Evolutionary conservation across 2,888 invertebrate species (phyloP), one percentile per base, ranked within the genome.

Genomic region (Polyommatus icarus): DNA sequence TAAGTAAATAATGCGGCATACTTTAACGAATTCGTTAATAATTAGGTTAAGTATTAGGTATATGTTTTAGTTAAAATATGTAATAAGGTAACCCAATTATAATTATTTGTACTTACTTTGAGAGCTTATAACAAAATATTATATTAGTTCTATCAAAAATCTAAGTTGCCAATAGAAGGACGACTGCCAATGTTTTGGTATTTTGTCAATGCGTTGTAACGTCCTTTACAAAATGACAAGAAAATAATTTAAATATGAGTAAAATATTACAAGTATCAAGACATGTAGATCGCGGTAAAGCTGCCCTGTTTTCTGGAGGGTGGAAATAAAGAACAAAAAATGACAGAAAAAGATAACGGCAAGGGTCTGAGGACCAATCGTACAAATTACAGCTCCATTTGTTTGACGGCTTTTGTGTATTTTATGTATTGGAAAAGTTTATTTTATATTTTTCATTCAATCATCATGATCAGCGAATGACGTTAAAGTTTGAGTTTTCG

Each of bases 231-330:
- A 40, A 10, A 10, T 40, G 10, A 40, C 40, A 40, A 40, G 40
- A 10, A 40, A 10, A 40, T 40, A 40, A 8, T 8, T 40, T 7
- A 8, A 36, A 7, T 36, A 7, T 36, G 1, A 1, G 36, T 36
- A 78, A 77, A 50, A 72, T n/a, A 72, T 67, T 54, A 59, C 75
- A 88, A 91, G 85, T 87, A 91, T 88, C 90, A 90, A 91, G 73
- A 85, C 7, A 4, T 0, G 0, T 71, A 0, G 1, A 2, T 81
- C 85, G 59, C 3, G 7, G 77, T 87, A 84, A 77, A 85, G 59
- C 78, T 87, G 88, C 90, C 91, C 92, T 90, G 90, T 90, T 89
- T 90, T 89, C 89, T 90, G 82, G 87, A 90, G 93, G 92, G 93
- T 88, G 89, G 75, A 90, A 85, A 89, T 86, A 89, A 92, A 92